Base-by-base conservation (phyloP, 2,888 invertebrate species). In the Microctonus aethiopoides region DNA sequence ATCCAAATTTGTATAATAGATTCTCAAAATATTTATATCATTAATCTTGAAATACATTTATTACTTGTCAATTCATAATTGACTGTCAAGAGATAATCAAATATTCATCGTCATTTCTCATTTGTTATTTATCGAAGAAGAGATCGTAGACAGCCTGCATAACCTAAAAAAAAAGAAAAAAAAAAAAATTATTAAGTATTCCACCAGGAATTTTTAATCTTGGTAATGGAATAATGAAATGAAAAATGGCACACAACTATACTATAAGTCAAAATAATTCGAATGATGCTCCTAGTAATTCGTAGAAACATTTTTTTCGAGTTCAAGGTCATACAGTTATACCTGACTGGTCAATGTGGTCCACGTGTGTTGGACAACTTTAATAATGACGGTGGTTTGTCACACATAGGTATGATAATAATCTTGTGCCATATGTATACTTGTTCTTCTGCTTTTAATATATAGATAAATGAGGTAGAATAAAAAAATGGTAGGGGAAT, bases 301-400 rank as follows among this genome's bases (percentile, higher is more conserved):
- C 65, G 24, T 22, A 24, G 65, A 65, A 64, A 54, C n/a, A 61
- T 46, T 39, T 29, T 26, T 39, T 59, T 52, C 22, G 32, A 54
- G 65, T 70, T 70, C 68, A 63, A 56, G 68, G 68, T 59, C 64
- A 36, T 29, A 13, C 34, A 51, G 32, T 24, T 54, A 10, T 22
- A 22, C 24, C 22, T 13, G 51, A 39, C 32, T 26, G 65, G 41
- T 22, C 10, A 52, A 63, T 7, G 65, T 66, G 60, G 39, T 16
- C 60, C 39, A 63, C 46, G 54, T 13, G 26, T 24, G 6, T 26
- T 61, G 26, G 54, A 39, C 22, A 41, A 32, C 57, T 39, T 24
- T 63, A 34, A 69, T 57, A 51, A 61, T 60, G 32, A 52, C 32
- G 36, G 10, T 51, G 26, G 39, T n/a, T 29, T 26, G 32, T 34